Base-by-base conservation (phyloP, 2,113 vertebrate genomes). In the Ammodytes dubius region DNA sequence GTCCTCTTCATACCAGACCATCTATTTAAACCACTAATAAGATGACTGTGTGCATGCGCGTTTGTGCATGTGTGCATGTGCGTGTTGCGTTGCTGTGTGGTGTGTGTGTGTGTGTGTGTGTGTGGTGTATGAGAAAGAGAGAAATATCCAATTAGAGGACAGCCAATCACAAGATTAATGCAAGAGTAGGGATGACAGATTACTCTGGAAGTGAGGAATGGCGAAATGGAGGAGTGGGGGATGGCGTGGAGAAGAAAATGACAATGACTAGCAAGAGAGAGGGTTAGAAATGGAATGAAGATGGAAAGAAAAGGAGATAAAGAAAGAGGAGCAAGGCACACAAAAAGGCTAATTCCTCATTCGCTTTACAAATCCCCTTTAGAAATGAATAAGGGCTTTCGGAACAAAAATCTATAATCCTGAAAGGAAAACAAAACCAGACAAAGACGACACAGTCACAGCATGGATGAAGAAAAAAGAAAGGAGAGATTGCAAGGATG, bases 101-200 rank as follows among this genome's bases (percentile, higher is more conserved):
- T 52, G 61, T 59, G 39, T 10, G 37, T 80, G 50, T 50, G 4
- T 4, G 37, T 37, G 39, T 12, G 35, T 9, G 59, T 46, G 39
- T 40, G 42, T 45, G 14, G 9, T 49, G 49, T n/a, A 47, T 46
- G 39, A 49, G 10, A 39, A 45, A 58, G 39, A 67, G 60, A 74
- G 54, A 64, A 46, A 77, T 81, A 93, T 93, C 94, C 91, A 68
- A 95, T 96, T 95, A 94, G 87, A 91, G 12, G 12, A 82, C 67
- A 77, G 86, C 91, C 95, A 95, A 95, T 96, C 94, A 94, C 92
- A 84, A 77, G 70, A 87, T 90, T 93, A 94, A 95, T 95, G 92
- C 91, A 95, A 90, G 88, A 1, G 11, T 78, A 74, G 69, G 77
- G 60, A 72, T 88, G 92, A 90, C 86, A 92, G 78, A 82, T 89